A percentile compares a stretch with the other conserved stretches of the same genome.
Conservation (phyloP, 2,888 invertebrate species). For the Rhamnusium bicolor region DNA sequence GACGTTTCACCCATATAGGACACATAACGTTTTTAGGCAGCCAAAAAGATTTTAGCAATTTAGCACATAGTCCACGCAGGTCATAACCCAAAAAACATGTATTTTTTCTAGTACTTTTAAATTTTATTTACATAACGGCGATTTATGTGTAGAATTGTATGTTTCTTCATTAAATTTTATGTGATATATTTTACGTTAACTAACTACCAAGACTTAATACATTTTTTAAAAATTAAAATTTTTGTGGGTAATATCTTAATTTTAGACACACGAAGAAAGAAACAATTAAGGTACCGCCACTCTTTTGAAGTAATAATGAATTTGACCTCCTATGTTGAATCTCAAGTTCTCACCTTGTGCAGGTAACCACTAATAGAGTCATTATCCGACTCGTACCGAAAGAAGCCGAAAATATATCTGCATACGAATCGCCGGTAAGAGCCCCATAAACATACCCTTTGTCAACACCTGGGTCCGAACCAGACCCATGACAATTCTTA, state of each 20-base stretch:
- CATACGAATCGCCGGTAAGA: slow-evolving; percentile 64
- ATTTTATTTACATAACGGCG: no score
- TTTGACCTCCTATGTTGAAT: slow-evolving; percentile 58
- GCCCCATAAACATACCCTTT: slow-evolving; percentile 67
- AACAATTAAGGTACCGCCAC: slow-evolving; percentile 51
- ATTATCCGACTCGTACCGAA: slow-evolving; percentile 54
- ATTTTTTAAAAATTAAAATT: background rate
- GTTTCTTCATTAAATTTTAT: no score
- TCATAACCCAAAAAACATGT: no score
- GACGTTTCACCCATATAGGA: no score
- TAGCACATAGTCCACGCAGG: no score
- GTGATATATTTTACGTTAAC: background rate
- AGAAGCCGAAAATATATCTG: slow-evolving; percentile 58
- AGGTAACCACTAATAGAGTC: slow-evolving; percentile 64
- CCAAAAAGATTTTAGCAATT: no score
- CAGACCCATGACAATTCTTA: slow-evolving; percentile 61
- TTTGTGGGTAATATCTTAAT: slow-evolving; percentile 15
- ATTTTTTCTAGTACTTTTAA: no score
- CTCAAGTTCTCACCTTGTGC: slow-evolving; percentile 58
- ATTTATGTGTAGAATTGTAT: no score
- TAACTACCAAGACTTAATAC: background rate
- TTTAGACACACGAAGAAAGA: slow-evolving; percentile 34
- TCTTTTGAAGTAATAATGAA: slow-evolving; percentile 54
- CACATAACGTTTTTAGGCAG: no score
- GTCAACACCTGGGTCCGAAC: slow-evolving; percentile 67